Evolutionary conservation across 1,140 invertebrate genomes (phyloP), one percentile per base, ranked within the genome.

Genomic region (Macrobrachium nipponense): DNA sequence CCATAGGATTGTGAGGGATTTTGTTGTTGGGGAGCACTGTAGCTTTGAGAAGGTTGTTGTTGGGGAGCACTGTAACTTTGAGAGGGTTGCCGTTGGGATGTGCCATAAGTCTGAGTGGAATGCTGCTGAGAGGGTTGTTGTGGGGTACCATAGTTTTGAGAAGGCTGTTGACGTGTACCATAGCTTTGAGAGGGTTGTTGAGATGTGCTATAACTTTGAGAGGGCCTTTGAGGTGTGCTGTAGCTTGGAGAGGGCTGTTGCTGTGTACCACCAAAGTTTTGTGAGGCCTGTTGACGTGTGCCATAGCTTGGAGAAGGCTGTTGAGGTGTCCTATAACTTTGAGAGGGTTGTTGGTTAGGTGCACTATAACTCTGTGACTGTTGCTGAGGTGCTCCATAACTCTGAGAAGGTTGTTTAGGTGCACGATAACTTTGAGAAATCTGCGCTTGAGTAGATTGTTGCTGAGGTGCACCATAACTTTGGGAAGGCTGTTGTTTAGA

Each of bases 211-310:
- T 78, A 78, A 59, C 43, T 78, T 44, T 78, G 75, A 11, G 75
- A 78, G 0, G 75, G 66, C 17, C 73, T 43, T 27, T 80, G 79
- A 0, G 14, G 76, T 10, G 15, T 18, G 14, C 68, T 75, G 73
- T 82, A 82, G 66, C n/a, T 73, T 36, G 73, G 81, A 43, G 81
- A 83, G 5, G 81, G 81, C 51, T 68, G 79, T 44, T 84, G 75
- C 64, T 85, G 81, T 75, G 82, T 75, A 12, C 75, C n/a, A 36
- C 62, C 61, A 20, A 78, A 85, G n/a, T 20, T 68, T 36, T 84
- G 82, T 66, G 73, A 84, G 10, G 82, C 73, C 43, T 66, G 72
- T 20, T 66, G 72, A 20, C 72, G 82, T 64, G 82, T 66, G 64
- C 82, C 82, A 36, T 77, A 84, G 76, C 43, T 84, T 62, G 77